These are phyloP conservation scores for Lycaon pictus DNA, from an alignment of 2,113 vertebrate genomes.

Conservation along the genomic window DNA sequence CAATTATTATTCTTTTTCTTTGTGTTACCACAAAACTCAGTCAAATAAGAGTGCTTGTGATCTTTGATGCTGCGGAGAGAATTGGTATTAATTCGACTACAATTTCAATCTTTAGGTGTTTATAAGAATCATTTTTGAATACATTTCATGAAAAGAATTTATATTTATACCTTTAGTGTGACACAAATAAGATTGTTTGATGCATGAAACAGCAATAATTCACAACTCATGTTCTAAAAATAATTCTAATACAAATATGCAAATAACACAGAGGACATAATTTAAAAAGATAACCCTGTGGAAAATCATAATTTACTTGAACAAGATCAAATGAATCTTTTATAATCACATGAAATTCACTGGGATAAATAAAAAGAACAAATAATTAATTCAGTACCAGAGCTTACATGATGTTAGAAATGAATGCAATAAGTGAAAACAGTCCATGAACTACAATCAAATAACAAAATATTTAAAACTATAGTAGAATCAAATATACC, in stretches of 20 bases:
- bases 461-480: slow-evolving; percentile 45
- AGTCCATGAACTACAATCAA: slow-evolving; percentile 16
- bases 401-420: slow-evolving; percentile 58
- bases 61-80: slow-evolving; percentile 35
- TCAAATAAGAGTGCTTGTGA: background rate
- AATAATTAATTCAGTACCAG: slow-evolving; percentile 71
- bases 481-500: background rate
- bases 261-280: slow-evolving; percentile 65
- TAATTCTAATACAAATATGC: slow-evolving; percentile 77
- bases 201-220: slow-evolving; percentile 77
- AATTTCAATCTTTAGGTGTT: slow-evolving; percentile 72
- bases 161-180: slow-evolving; percentile 69
- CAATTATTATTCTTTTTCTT: slow-evolving; percentile 48
- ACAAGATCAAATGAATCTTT: slow-evolving; percentile 77
- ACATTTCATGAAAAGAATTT: slow-evolving; percentile 58
- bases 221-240: slow-evolving; percentile 69
- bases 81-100: slow-evolving; percentile 64
- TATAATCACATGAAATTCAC: slow-evolving; percentile 65
- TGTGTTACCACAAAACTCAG: slow-evolving; percentile 44
- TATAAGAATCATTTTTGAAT: slow-evolving; percentile 67
- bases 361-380: slow-evolving; percentile 67
- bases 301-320: slow-evolving; percentile 79
- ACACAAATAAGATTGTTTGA: slow-evolving; percentile 74
- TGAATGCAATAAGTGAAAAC: slow-evolving; percentile 58
- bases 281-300: slow-evolving; percentile 77